Percentiles rank a stretch among this genome's conserved stretches.
Evolutionary conservation across 2,797 vertebrate species (phyloP).

Genomic region (Cryptoblepharus egeriae): DNA sequence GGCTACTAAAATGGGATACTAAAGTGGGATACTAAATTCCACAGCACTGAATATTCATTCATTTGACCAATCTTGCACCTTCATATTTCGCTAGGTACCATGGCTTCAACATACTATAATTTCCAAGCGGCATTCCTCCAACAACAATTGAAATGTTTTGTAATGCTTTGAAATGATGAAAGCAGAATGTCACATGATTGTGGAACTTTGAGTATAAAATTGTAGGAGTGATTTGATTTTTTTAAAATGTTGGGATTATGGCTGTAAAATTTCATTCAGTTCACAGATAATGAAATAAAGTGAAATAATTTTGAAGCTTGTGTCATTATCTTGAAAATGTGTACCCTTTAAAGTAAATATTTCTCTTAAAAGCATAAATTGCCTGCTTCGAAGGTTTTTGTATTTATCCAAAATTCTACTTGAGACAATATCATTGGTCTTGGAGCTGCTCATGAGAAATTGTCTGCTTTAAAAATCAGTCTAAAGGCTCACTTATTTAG

Average conservation of each 20-base stretch:
- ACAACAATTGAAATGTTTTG: background rate
- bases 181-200: background rate
- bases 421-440: background rate
- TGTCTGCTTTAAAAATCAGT: too few species aligned
- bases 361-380: background rate
- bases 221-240: background rate
- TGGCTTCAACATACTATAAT: conserved; percentile 16
- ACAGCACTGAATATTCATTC: fast-evolving
- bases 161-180: background rate
- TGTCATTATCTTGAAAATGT: background rate
- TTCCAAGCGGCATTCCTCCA: background rate
- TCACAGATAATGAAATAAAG: conserved; percentile 60
- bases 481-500: too few species aligned
- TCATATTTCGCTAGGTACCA: conserved; percentile 1
- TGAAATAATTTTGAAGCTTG: conserved; percentile 11
- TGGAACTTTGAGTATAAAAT: background rate
- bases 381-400: background rate
- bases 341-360: background rate
- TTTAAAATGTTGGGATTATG: background rate
- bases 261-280: background rate
- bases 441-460: background rate
- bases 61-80: conserved; percentile 19
- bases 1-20: too few species aligned
- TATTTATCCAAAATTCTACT: background rate
- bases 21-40: background rate